Base-by-base conservation (phyloP, 2,113 vertebrate species). In the Sorex fumeus region DNA sequence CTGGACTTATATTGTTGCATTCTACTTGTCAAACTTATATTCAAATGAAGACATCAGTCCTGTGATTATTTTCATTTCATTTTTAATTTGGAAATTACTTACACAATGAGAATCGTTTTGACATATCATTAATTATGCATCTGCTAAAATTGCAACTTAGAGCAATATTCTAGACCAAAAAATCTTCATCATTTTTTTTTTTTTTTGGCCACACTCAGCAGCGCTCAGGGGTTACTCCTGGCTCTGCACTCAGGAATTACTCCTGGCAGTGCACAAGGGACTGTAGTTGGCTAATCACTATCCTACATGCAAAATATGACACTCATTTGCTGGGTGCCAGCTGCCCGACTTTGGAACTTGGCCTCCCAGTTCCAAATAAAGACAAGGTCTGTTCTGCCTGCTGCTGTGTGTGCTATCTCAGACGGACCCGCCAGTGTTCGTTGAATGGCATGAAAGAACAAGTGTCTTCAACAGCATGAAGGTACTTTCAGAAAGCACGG, bases 71-170 rank as follows among this genome's bases (percentile, higher is more conserved):
- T 21, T 64, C 60, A 47, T 45, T 76, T 85, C 47, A 18, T 64
- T 53, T 85, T 45, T 25, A 86, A 93, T 66, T 95, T 78, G 88
- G 34, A 88, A 83, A 74, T n/a, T 84, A 69, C 47, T 28, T 80
- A 67, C 16, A 30, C 34, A 89, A 69, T 91, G 36, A 72, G n/a
- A 87, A 85, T 69, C n/a, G 76, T 47, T 90, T 92, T 0, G 15
- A 84, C 90, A 92, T 57, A 15, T 84, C 81, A 32, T 47, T 36
- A 84, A 60, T 67, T 86, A 82, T n/a, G 28, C 13, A 75, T 45
- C 93, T 90, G 67, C 78, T 84, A 84, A 64, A 64, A 32, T 88
- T 92, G 81, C 62, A 57, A 47, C 53, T 82, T 34, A 92, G 25
- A 88, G 57, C 47, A 75, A 70, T 71, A 80, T 57, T 91, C 67